Conservation (phyloP, 2,888 invertebrate species). For the Habroteleia sp. region DNA sequence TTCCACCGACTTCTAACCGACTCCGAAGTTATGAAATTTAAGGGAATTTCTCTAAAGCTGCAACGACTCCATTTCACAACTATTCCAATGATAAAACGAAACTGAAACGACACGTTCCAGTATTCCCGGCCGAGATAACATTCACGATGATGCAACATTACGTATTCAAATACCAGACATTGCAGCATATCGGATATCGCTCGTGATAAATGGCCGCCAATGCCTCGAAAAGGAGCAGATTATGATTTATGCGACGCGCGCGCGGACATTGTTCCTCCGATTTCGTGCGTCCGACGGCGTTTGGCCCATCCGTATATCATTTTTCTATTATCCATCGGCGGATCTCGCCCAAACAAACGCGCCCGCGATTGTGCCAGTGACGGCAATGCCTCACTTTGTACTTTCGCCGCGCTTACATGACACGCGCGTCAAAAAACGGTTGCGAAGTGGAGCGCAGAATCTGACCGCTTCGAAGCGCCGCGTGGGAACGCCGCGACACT, state of each 20-base stretch:
- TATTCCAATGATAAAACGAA: constrained; percentile 16
- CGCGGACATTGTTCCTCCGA: constrained; percentile 13
- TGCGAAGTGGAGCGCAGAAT: constrained; percentile 47
- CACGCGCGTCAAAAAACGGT: constrained; percentile 44
- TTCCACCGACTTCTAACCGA: no score
- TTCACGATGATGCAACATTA: constrained; percentile 50
- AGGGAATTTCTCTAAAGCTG: no score
- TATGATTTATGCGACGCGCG: constrained; percentile 27
- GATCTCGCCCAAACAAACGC: constrained; percentile 30
- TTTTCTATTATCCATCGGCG: constrained; percentile 28
- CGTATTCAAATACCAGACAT: constrained; percentile 53
- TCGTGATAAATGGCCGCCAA: constrained; percentile 21
- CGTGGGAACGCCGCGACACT: constrained; percentile 56
- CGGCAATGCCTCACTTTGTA: constrained; percentile 44
- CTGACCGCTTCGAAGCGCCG: constrained; percentile 35
- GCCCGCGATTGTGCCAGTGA: constrained; percentile 38
- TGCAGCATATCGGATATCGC: constrained; percentile 30
- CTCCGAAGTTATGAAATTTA: no score
- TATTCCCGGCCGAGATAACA: constrained; percentile 28
- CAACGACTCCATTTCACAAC: constrained; percentile 2
- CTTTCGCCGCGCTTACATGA: constrained; percentile 53
- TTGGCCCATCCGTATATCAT: constrained; percentile 11
- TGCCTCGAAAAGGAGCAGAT: constrained; percentile 18
- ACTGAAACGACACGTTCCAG: constrained; percentile 10
- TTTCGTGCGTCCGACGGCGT: not conserved